These are phyloP conservation scores for Halictus ligatus DNA, from an alignment of 2,888 invertebrate genomes.

Conservation along the genomic window DNA sequence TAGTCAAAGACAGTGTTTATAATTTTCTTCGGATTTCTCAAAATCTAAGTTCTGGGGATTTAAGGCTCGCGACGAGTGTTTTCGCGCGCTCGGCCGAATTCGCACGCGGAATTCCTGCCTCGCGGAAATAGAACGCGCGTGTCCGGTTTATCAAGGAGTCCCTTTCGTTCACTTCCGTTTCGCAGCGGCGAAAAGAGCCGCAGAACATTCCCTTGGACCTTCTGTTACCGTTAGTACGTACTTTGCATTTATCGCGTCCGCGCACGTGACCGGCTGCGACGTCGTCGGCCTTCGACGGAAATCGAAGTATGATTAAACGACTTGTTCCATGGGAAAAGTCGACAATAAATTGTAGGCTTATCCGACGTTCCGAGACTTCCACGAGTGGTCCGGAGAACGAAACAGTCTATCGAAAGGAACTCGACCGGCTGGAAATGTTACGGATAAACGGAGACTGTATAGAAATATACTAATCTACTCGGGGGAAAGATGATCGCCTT, in stretches of 20 bases:
- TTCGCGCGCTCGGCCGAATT: constrained; percentile 18
- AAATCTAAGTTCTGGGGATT: constrained; percentile 60
- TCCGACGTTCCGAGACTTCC: neutral
- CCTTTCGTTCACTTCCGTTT: constrained; percentile 34
- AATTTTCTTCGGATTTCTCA: constrained; percentile 1
- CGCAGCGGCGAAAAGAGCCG: constrained; percentile 19
- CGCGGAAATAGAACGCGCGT: constrained; percentile 54
- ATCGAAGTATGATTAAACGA: constrained; percentile 59
- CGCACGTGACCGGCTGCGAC: constrained; percentile 32
- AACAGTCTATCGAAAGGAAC: neutral
- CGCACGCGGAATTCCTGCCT: constrained; percentile 8
- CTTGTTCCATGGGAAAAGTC: constrained; percentile 5
- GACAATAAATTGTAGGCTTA: neutral
- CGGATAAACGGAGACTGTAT: neutral
- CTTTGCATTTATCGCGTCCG: constrained; percentile 65
- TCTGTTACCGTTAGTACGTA: constrained; percentile 70
- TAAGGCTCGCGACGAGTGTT: constrained; percentile 1
- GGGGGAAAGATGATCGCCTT: neutral
- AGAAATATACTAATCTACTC: neutral
- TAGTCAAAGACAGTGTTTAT: neutral
- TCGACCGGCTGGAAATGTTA: neutral
- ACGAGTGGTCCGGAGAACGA: neutral
- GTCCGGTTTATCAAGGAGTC: constrained; percentile 62
- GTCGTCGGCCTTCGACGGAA: constrained; percentile 13
- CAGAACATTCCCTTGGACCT: constrained; percentile 50